Conservation (phyloP, 2,888 invertebrate species). For the Chorisops tibialis region DNA sequence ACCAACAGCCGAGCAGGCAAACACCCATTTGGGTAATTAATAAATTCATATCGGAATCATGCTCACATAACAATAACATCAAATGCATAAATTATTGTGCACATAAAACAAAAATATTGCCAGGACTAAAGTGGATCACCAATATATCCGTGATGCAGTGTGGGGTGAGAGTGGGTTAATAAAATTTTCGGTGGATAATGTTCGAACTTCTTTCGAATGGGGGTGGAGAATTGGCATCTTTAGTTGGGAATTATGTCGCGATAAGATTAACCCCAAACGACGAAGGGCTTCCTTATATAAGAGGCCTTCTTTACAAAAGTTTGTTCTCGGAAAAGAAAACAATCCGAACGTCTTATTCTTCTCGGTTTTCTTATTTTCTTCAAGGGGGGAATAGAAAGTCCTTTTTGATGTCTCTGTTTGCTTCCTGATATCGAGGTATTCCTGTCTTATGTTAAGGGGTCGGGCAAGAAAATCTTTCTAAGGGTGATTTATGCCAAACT, state of each 20-base stretch:
- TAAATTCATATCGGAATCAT: conserved; percentile 26
- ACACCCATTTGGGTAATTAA: conserved; percentile 25
- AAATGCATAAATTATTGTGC: conserved; percentile 25
- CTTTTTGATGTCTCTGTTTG: conserved; percentile 14
- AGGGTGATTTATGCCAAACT: conserved; percentile 21
- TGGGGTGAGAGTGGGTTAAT: conserved; percentile 7
- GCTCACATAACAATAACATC: conserved; percentile 26
- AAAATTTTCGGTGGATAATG: not conserved
- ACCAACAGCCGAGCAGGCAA: conserved; percentile 8
- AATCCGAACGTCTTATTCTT: not conserved
- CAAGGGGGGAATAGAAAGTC: not conserved
- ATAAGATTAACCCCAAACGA: conserved; percentile 5
- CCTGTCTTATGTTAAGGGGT: not conserved
- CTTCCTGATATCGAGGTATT: conserved; percentile 11
- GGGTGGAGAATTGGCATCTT: not conserved
- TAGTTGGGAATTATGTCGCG: not conserved
- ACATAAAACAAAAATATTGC: conserved; percentile 11
- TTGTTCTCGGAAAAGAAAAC: conserved; percentile 7
- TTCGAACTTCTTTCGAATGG: not conserved
- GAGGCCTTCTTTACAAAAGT: not conserved
- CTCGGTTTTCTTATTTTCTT: not conserved
- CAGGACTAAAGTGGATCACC: not conserved
- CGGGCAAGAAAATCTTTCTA: not conserved
- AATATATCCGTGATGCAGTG: not conserved
- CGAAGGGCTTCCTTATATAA: not conserved